These are phyloP conservation scores for Pomatorhinus ruficollis DNA, from an alignment of 2,113 vertebrate species.

Conservation along the genomic window DNA sequence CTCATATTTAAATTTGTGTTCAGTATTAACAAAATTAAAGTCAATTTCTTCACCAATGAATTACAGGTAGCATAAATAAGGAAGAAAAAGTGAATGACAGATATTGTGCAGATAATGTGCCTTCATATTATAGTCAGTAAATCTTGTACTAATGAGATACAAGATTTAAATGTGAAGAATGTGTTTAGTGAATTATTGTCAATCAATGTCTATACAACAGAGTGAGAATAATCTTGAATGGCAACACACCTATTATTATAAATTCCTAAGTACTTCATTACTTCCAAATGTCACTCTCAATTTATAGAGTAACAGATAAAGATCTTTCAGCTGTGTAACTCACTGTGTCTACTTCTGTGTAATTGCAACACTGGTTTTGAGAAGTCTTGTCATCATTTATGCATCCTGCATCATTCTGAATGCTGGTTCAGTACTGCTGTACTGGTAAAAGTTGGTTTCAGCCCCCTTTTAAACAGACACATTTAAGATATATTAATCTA, in stretches of 20 bases:
- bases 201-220: slow-evolving; percentile 67
- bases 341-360: slow-evolving; percentile 22
- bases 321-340: slow-evolving; percentile 43
- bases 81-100: slow-evolving; percentile 53
- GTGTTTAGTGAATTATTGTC: slow-evolving; percentile 72
- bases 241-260: slow-evolving; percentile 75
- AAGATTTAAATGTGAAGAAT: slow-evolving; percentile 73
- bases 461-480: neutral
- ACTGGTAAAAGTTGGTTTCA: neutral
- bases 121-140: slow-evolving; percentile 64
- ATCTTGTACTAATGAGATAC: slow-evolving; percentile 74
- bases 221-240: slow-evolving; percentile 74
- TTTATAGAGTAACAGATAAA: slow-evolving; percentile 76
- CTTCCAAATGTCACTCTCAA: slow-evolving; percentile 76
- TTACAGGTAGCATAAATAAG: slow-evolving; percentile 65
- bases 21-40: slow-evolving; percentile 67
- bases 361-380: slow-evolving; percentile 42
- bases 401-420: neutral
- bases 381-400: neutral
- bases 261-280: slow-evolving; percentile 77
- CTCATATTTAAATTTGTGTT: slow-evolving; percentile 65
- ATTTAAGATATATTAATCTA: neutral
- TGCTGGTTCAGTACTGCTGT: neutral
- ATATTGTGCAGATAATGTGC: slow-evolving; percentile 41
- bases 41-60: slow-evolving; percentile 65